Evolutionary conservation across 2,888 invertebrate genomes (phyloP).

Genomic region (Syritta pipiens): DNA sequence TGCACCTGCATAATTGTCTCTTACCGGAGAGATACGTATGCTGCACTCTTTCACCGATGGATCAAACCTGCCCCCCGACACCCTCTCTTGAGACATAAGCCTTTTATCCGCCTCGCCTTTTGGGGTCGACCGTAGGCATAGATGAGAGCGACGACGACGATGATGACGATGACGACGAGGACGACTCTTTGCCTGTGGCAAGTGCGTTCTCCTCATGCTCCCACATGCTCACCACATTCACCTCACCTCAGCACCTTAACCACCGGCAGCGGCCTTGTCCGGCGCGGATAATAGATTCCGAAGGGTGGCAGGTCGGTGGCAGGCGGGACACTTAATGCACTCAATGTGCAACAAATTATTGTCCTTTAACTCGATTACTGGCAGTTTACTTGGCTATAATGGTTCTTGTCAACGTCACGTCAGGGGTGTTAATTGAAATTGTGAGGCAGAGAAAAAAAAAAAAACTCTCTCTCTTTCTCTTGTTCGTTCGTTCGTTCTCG

Average conservation of each 20-base stretch:
- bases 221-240: too few relatives aligned
- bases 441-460: too few relatives aligned
- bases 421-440: constrained; percentile 45
- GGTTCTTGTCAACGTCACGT: constrained; percentile 44
- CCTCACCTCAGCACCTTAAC: too few relatives aligned
- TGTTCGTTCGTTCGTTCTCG: too few relatives aligned
- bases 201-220: constrained; percentile 16
- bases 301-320: constrained; percentile 10
- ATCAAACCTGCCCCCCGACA: constrained; percentile 2
- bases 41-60: constrained; percentile 18
- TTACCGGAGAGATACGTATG: constrained; percentile 14
- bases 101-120: constrained; percentile 27
- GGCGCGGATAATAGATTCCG: constrained; percentile 27
- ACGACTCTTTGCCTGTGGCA: constrained; percentile 41
- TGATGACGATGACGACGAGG: too few relatives aligned
- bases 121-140: constrained; percentile 7
- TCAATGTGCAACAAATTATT: constrained; percentile 48
- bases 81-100: constrained; percentile 22
- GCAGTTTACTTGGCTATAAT: constrained; percentile 52
- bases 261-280: constrained; percentile 35
- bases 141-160: too few relatives aligned
- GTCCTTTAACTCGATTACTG: constrained; percentile 54
- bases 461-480: too few relatives aligned
- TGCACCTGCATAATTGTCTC: constrained; percentile 37
- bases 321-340: constrained; percentile 27